These are phyloP conservation scores for Agrochola lychnidis DNA, from an alignment of 2,888 invertebrate genomes.

Conservation along the genomic window DNA sequence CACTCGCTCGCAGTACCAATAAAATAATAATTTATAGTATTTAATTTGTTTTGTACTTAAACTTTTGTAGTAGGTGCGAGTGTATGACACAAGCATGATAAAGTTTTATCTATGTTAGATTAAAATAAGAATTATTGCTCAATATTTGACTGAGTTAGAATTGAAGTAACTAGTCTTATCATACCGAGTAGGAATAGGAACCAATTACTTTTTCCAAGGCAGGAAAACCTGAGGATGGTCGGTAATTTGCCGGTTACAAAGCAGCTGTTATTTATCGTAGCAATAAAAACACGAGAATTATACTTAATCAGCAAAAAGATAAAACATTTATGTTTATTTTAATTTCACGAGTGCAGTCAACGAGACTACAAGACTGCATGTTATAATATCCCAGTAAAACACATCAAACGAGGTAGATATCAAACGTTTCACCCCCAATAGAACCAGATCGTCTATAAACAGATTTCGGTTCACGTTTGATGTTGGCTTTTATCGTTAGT, in stretches of 20 bases:
- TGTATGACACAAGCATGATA: constrained; percentile 52
- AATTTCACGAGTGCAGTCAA: constrained; percentile 46
- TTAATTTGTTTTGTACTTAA: constrained; percentile 50
- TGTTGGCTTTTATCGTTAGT: constrained; percentile 79
- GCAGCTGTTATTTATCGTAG: constrained; percentile 36
- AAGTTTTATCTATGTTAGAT: constrained; percentile 55
- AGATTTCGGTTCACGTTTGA: constrained; percentile 78
- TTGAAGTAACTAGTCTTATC: not conserved
- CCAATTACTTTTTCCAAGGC: constrained; percentile 18
- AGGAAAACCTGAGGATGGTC: constrained; percentile 18
- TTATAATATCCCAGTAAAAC: constrained; percentile 76
- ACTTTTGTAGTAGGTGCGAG: constrained; percentile 42
- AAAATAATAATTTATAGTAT: constrained; percentile 57
- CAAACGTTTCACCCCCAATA: constrained; percentile 84
- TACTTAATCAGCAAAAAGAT: constrained; percentile 47
- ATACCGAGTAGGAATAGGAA: not conserved
- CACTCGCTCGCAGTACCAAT: constrained; percentile 42
- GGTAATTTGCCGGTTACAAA: constrained; percentile 12
- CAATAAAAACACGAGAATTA: constrained; percentile 31
- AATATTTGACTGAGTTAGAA: constrained; percentile 33
- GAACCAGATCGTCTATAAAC: constrained; percentile 81
- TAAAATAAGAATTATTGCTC: constrained; percentile 50
- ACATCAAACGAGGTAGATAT: constrained; percentile 84
- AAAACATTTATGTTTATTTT: constrained; percentile 48
- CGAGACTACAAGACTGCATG: constrained; percentile 61